phyloP scores from a whole-genome alignment of 2,113 vertebrate genomes.

The Paralichthys olivaceus region DNA sequence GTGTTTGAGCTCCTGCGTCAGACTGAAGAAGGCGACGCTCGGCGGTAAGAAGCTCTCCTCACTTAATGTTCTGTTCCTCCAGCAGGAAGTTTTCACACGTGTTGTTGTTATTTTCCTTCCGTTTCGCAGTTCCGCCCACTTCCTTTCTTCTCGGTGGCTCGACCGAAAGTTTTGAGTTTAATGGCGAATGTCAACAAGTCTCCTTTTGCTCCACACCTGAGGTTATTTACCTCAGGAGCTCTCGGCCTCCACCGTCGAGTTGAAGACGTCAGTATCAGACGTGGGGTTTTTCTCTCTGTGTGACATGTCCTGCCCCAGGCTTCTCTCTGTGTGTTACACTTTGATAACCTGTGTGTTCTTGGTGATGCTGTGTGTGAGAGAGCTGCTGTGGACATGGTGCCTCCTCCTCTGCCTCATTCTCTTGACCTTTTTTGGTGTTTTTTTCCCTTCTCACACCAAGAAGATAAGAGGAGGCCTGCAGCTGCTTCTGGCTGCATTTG shows the following conservation, averaged over 20 bases:
- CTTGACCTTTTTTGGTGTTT: conserved; percentile 78
- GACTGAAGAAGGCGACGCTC: neutral
- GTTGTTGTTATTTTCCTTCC: neutral
- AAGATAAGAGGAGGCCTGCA: conserved; percentile 10
- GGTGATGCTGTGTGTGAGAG: conserved; percentile 9
- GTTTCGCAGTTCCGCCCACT: conserved; percentile 23
- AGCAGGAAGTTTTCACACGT: neutral
- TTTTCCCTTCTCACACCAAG: conserved; percentile 13
- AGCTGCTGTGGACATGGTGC: neutral
- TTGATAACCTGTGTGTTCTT: neutral
- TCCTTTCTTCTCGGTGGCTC: neutral
- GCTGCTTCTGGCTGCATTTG: neutral
- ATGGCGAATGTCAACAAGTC: neutral
- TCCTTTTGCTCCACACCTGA: neutral
- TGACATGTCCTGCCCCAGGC: conserved; percentile 36
- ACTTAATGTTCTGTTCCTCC: neutral
- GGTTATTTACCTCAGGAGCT: neutral
- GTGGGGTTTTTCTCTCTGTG: neutral
- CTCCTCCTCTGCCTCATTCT: conserved; percentile 22
- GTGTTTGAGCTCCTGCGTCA: conserved; percentile 2
- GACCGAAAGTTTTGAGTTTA: neutral
- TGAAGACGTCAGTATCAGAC: neutral
- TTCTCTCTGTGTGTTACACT: neutral
- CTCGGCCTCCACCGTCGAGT: too few relatives aligned
- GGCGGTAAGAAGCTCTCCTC: conserved; percentile 44